phyloP scores from a whole-genome alignment of 2,888 invertebrate species.

The Caenorhabditis sp. region DNA sequence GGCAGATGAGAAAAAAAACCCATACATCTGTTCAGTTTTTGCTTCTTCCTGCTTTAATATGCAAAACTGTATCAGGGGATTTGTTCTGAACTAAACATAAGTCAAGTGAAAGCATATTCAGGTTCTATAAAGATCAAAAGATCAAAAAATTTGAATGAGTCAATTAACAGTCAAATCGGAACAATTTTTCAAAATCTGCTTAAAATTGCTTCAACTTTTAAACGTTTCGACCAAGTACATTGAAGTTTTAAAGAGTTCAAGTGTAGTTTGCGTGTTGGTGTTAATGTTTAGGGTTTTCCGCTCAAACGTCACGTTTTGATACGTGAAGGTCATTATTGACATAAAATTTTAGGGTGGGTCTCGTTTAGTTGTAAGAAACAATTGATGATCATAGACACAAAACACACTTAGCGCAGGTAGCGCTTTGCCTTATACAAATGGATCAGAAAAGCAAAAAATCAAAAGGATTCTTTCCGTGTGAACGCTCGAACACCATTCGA shows the following conservation, averaged over 20 bases:
- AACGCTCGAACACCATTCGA: conserved; percentile 12
- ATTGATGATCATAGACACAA: background rate
- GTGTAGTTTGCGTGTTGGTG: background rate
- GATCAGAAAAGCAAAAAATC: conserved; percentile 27
- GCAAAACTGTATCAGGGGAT: background rate
- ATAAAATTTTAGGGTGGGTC: background rate
- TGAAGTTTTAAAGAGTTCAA: background rate
- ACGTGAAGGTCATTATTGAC: conserved; percentile 1
- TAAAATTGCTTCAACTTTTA: too few species aligned
- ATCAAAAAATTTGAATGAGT: too few species aligned
- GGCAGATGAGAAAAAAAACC: conserved; percentile 28
- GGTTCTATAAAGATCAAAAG: too few species aligned
- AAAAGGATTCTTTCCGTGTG: background rate
- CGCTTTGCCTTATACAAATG: background rate
- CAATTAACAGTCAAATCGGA: too few species aligned
- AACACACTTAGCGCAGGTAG: background rate
- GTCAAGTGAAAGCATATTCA: too few species aligned
- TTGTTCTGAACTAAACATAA: too few species aligned
- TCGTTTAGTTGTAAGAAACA: conserved; percentile 3
- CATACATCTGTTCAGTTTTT: conserved; percentile 45
- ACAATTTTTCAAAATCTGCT: too few species aligned
- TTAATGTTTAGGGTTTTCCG: background rate
- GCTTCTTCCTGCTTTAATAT: conserved; percentile 14
- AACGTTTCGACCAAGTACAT: too few species aligned
- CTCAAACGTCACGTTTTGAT: background rate